These are phyloP conservation scores for Acromyrmex charruanus DNA, from an alignment of 1,140 invertebrate species.

Conservation along the genomic window DNA sequence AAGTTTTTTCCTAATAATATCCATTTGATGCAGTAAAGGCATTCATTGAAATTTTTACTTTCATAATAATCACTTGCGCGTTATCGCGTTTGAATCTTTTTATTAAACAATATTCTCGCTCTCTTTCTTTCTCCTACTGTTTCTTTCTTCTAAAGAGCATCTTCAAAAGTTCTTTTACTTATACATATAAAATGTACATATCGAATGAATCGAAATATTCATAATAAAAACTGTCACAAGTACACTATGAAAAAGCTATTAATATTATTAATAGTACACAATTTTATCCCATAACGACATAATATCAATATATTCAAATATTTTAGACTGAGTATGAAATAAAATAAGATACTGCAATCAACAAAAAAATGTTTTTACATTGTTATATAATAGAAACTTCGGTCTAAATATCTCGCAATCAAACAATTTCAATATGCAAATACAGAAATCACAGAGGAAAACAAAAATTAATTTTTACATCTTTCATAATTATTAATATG, in stretches of 20 bases:
- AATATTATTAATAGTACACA: slow-evolving; percentile 31
- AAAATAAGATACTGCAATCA: slow-evolving; percentile 1
- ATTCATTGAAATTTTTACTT: slow-evolving; percentile 56
- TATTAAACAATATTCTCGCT: neutral
- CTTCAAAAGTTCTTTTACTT: slow-evolving; percentile 10
- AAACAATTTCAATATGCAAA: slow-evolving; percentile 4
- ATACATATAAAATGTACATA: neutral
- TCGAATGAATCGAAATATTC: slow-evolving; percentile 2
- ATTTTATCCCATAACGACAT: slow-evolving; percentile 33
- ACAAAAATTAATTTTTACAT: slow-evolving; percentile 37
- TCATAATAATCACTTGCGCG: slow-evolving; percentile 34
- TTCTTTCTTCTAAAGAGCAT: neutral
- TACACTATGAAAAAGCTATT: slow-evolving; percentile 36
- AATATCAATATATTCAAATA: neutral
- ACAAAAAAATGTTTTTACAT: neutral
- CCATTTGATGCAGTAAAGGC: slow-evolving; percentile 8
- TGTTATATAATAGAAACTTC: neutral
- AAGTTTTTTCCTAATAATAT: slow-evolving; percentile 29
- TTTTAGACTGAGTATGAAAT: neutral
- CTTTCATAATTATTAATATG: neutral
- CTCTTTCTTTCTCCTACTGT: neutral
- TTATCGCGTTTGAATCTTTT: slow-evolving; percentile 37
- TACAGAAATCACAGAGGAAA: neutral
- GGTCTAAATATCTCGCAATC: neutral
- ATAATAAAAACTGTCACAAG: slow-evolving; percentile 24